These are phyloP conservation scores for Loris lydekkerianus DNA, from an alignment of 2,797 vertebrate species.

Conservation along the genomic window DNA sequence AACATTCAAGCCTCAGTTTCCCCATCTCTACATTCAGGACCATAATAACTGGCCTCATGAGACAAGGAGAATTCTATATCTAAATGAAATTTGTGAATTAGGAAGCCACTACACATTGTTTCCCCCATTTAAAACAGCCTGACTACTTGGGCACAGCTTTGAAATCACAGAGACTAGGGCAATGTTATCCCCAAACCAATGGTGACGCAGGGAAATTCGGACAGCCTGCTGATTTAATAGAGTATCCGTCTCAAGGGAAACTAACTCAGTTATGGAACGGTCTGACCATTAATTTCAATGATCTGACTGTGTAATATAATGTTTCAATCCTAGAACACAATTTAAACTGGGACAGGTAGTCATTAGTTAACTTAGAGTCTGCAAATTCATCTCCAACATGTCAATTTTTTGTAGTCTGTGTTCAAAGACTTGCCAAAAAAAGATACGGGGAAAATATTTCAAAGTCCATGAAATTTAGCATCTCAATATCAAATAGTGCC, in stretches of 20 bases:
- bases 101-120: not conserved
- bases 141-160: not conserved
- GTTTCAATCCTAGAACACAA: constrained; percentile 86
- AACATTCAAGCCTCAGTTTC: not conserved
- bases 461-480: constrained; percentile 68
- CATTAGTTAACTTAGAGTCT: constrained; percentile 87
- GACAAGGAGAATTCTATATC: not conserved
- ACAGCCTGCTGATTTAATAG: constrained; percentile 75
- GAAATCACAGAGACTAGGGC: not conserved
- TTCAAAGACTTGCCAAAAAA: constrained; percentile 80
- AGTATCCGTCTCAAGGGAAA: constrained; percentile 81
- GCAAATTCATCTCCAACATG: constrained; percentile 84
- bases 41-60: not conserved
- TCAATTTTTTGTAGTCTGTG: constrained; percentile 78
- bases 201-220: not conserved
- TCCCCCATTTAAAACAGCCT: not conserved
- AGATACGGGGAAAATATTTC: constrained; percentile 75
- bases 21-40: not conserved
- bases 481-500: constrained; percentile 68
- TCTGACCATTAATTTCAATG: constrained; percentile 84
- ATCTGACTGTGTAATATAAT: constrained; percentile 83
- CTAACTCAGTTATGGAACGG: constrained; percentile 79
- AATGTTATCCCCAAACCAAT: not conserved
- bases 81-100: not conserved
- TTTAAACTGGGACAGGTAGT: constrained; percentile 85